Evolutionary conservation across 2,888 invertebrate species (phyloP).

Genomic region (Lepeophtheirus nordmannii): DNA sequence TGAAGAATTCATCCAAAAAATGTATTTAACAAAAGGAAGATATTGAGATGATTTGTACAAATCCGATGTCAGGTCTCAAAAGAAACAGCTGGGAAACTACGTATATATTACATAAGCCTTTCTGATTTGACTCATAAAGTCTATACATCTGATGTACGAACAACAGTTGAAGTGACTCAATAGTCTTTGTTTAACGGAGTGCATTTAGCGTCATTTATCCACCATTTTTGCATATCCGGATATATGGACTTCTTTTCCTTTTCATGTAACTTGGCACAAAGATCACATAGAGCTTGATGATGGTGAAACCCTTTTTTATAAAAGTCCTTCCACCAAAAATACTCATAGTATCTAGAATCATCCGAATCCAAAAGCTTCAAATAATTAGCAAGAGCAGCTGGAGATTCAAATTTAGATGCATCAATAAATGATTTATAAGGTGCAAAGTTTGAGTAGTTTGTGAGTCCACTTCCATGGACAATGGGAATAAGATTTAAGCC

Average conservation of each 20-base stretch:
- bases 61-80: too few species aligned
- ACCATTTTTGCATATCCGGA: constrained; percentile 20
- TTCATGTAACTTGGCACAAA: constrained; percentile 21
- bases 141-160: too few species aligned
- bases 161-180: background rate
- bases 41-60: too few species aligned
- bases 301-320: constrained; percentile 13
- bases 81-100: too few species aligned
- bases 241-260: background rate
- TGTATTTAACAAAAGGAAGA: too few species aligned
- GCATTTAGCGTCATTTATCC: constrained; percentile 22
- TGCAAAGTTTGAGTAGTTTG: constrained; percentile 30
- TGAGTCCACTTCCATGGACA: constrained; percentile 30
- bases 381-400: constrained; percentile 30
- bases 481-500: constrained; percentile 30
- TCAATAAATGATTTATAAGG: constrained; percentile 33
- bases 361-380: constrained; percentile 29
- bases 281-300: constrained; percentile 20
- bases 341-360: constrained; percentile 28
- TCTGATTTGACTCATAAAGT: too few species aligned
- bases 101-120: too few species aligned
- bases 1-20: too few species aligned
- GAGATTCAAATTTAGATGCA: constrained; percentile 30
- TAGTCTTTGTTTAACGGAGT: background rate
- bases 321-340: constrained; percentile 28